A percentile compares a stretch with the other conserved stretches of the same genome.
phyloP scores from a whole-genome alignment of 2,797 vertebrate genomes.

The Pseudocheirus occidentalis region DNA sequence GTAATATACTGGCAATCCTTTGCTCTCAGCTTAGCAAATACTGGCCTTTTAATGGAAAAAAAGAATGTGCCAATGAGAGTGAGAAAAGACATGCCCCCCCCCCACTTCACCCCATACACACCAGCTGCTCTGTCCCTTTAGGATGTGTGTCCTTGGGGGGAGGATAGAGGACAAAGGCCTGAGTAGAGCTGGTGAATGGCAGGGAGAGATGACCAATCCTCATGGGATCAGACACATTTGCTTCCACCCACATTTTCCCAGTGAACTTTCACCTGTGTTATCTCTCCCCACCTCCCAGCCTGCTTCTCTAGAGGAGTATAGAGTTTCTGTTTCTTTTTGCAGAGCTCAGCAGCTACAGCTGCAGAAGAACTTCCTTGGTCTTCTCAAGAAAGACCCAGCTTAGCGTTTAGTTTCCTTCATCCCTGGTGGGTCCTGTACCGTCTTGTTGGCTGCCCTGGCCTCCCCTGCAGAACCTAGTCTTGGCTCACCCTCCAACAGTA shows the following conservation, averaged over 20 bases:
- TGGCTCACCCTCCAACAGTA: background rate
- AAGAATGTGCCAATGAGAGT: background rate
- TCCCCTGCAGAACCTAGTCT: background rate
- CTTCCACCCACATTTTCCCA: constrained; percentile 17
- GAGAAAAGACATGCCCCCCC: background rate
- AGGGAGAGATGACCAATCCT: background rate
- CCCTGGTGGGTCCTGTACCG: background rate
- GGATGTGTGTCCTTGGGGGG: background rate
- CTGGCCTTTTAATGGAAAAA: background rate
- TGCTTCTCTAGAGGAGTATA: background rate
- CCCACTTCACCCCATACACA: too few relatives aligned
- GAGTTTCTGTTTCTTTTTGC: background rate
- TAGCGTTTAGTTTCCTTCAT: background rate
- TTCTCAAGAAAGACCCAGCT: background rate
- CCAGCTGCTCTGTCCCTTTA: background rate
- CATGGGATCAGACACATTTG: constrained; percentile 19
- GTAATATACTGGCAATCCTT: background rate
- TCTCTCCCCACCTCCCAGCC: background rate
- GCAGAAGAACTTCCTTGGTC: background rate
- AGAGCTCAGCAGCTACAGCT: background rate
- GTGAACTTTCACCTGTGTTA: constrained; percentile 45
- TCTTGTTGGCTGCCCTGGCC: background rate
- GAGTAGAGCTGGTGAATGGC: background rate
- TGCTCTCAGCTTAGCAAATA: background rate
- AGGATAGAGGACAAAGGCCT: background rate